Evolutionary conservation across 2,113 vertebrate species (phyloP).

Genomic region (Nansenia antarctica): DNA sequence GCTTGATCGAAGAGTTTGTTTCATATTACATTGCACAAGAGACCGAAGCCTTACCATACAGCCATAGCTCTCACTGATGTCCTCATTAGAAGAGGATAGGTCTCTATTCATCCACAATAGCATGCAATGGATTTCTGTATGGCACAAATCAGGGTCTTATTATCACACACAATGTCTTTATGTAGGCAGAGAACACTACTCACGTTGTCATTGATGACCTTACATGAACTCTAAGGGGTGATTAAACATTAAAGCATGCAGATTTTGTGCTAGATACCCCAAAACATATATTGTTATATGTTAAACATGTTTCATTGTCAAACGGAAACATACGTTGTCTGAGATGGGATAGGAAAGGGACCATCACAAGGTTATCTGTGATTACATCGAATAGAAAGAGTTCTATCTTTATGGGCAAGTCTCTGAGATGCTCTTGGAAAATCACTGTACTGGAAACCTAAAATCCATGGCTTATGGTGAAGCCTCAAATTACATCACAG

Average conservation of each 20-base stretch:
- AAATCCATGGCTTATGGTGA: background rate
- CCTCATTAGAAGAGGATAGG: slow-evolving; percentile 49
- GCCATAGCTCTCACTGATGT: slow-evolving; percentile 48
- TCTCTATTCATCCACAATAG: slow-evolving; percentile 43
- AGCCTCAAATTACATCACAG: background rate
- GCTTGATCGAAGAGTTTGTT: slow-evolving; percentile 64
- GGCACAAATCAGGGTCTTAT: slow-evolving; percentile 42
- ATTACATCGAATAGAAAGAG: too few species aligned
- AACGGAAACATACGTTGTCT: too few species aligned
- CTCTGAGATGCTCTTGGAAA: background rate
- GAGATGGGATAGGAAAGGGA: too few species aligned
- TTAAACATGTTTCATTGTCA: too few species aligned
- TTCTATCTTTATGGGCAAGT: too few species aligned
- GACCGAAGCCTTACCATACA: slow-evolving; percentile 35
- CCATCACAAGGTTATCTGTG: too few species aligned
- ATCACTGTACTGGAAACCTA: background rate
- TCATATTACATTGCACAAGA: slow-evolving; percentile 68
- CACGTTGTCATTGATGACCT: background rate
- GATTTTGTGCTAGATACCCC: background rate
- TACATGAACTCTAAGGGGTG: background rate
- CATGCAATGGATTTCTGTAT: slow-evolving; percentile 18
- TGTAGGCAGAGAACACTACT: background rate
- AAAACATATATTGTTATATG: too few species aligned
- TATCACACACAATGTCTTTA: slow-evolving; percentile 18
- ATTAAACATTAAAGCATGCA: background rate